These are phyloP conservation scores for Perithous albicinctus DNA, from an alignment of 2,888 invertebrate species.

Conservation along the genomic window DNA sequence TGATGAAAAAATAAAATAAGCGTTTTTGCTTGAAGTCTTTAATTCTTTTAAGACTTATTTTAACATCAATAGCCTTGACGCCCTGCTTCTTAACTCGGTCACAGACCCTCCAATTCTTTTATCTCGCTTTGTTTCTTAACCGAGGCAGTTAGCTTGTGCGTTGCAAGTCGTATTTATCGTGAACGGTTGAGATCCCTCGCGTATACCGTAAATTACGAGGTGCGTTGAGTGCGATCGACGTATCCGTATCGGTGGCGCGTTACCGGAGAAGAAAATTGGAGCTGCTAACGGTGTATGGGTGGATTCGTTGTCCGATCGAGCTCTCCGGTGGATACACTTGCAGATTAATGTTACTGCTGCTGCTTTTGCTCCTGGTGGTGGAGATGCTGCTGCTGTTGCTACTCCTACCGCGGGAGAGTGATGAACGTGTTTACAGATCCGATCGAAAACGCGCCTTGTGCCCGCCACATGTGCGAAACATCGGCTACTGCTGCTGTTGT, in stretches of 20 bases:
- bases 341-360: slow-evolving; percentile 62
- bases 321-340: slow-evolving; percentile 44
- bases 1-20: not conserved
- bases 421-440: slow-evolving; percentile 70
- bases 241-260: slow-evolving; percentile 64
- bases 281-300: slow-evolving; percentile 63
- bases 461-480: slow-evolving; percentile 59
- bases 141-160: not conserved
- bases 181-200: slow-evolving; percentile 24
- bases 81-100: not conserved
- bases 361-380: slow-evolving; percentile 56
- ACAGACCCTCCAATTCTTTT: slow-evolving; percentile 41
- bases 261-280: slow-evolving; percentile 73
- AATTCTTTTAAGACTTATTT: not conserved
- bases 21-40: not conserved
- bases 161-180: slow-evolving; percentile 48
- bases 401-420: slow-evolving; percentile 54
- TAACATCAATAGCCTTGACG: not conserved
- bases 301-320: slow-evolving; percentile 64
- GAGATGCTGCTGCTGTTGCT: slow-evolving; percentile 51
- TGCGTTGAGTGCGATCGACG: slow-evolving; percentile 61
- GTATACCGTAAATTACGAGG: slow-evolving; percentile 64
- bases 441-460: slow-evolving; percentile 66
- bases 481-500: slow-evolving; percentile 53
- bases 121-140: slow-evolving; percentile 10